These are phyloP conservation scores for Semibalanus balanoides DNA, from an alignment of 1,140 invertebrate genomes.

Conservation along the genomic window DNA sequence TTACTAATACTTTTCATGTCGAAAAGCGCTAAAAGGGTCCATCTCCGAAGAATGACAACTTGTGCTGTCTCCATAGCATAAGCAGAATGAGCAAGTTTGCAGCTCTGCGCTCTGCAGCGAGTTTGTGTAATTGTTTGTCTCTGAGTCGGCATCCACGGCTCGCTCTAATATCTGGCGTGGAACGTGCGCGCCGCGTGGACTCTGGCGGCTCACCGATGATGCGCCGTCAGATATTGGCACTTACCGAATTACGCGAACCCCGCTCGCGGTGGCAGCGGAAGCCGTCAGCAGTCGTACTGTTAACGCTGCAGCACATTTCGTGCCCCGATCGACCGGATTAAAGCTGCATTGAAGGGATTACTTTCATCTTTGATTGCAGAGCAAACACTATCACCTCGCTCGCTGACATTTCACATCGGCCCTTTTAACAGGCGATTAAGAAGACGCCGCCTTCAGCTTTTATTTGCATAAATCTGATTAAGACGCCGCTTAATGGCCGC, in stretches of 20 bases:
- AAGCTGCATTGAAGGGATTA: not conserved
- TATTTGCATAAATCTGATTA: constrained; percentile 3
- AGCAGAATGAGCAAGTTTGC: too few relatives aligned
- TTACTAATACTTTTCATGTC: too few relatives aligned
- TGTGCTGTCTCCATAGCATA: too few relatives aligned
- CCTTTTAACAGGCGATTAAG: not conserved
- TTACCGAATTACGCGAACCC: not conserved
- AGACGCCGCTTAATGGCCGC: not conserved
- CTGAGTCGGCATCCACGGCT: too few relatives aligned
- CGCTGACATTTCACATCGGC: not conserved
- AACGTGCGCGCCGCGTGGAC: too few relatives aligned
- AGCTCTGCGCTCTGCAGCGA: too few relatives aligned
- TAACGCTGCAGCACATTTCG: not conserved
- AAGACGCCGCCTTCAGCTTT: not conserved
- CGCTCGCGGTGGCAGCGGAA: too few relatives aligned
- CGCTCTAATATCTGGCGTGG: too few relatives aligned
- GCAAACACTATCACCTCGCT: not conserved
- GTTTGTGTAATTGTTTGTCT: too few relatives aligned
- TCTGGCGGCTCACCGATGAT: too few relatives aligned
- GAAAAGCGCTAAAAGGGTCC: too few relatives aligned
- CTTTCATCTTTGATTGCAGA: constrained; percentile 2
- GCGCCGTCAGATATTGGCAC: not conserved
- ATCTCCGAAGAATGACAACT: too few relatives aligned
- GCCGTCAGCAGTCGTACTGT: not conserved
- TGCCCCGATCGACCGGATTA: not conserved